Percentiles rank a stretch among this genome's conserved stretches.
These are phyloP conservation scores for Moxostoma hubbsi DNA, from an alignment of 2,797 vertebrate genomes.

Conservation along the genomic window DNA sequence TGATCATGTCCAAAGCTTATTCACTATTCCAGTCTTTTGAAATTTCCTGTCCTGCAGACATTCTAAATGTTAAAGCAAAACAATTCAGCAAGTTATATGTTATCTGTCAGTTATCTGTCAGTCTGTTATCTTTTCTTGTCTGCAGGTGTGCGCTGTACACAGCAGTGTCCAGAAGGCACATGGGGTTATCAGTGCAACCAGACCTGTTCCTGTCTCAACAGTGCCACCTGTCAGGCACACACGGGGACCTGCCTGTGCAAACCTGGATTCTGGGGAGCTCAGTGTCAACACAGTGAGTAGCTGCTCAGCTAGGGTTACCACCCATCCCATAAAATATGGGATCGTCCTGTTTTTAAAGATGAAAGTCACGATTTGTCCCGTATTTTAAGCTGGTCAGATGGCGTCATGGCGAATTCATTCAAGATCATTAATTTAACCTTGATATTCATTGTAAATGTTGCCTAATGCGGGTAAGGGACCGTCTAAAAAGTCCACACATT, in stretches of 20 bases:
- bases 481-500: too few species aligned
- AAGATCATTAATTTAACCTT: too few species aligned
- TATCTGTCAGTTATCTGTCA: neutral
- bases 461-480: too few species aligned
- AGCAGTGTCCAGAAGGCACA: conserved; percentile 78
- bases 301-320: too few species aligned
- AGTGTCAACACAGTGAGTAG: conserved; percentile 86
- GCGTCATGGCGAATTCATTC: too few species aligned
- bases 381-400: too few species aligned
- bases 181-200: conserved; percentile 87
- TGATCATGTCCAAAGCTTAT: neutral
- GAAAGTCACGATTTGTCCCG: too few species aligned
- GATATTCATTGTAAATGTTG: too few species aligned
- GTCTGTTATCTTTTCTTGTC: neutral
- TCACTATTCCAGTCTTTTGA: neutral
- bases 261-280: conserved; percentile 84
- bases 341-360: too few species aligned
- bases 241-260: conserved; percentile 85
- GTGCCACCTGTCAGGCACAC: conserved; percentile 81
- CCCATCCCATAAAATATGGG: too few species aligned
- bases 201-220: conserved; percentile 86
- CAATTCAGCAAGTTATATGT: neutral
- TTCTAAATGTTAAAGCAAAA: neutral
- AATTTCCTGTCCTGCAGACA: neutral
- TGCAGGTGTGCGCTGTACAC: conserved; percentile 78